Conservation (phyloP, 2,888 invertebrate genomes). For the Dione juno region DNA sequence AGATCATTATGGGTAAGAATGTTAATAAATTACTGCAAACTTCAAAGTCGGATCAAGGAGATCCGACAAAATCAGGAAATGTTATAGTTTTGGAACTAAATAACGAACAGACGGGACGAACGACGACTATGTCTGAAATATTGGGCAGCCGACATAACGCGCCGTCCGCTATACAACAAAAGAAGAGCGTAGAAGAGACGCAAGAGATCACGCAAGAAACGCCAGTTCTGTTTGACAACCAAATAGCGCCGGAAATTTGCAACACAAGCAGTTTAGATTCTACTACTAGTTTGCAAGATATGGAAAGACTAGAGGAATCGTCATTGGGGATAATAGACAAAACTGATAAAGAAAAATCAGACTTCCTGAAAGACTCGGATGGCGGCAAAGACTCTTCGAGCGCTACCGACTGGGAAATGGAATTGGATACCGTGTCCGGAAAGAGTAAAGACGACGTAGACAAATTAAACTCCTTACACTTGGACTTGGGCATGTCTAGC, state of each 20-base stretch:
- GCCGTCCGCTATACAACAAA: conserved; percentile 55
- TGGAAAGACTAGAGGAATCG: conserved; percentile 62
- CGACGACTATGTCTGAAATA: conserved; percentile 79
- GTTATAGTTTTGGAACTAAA: conserved; percentile 79
- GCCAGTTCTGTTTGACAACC: conserved; percentile 78
- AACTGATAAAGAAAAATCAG: conserved; percentile 60
- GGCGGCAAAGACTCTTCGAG: conserved; percentile 70
- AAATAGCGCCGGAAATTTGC: conserved; percentile 69
- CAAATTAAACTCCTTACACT: conserved; percentile 74
- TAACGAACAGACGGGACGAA: conserved; percentile 74
- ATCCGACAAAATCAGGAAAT: conserved; percentile 71
- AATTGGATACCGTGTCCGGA: conserved; percentile 80
- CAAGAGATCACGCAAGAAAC: conserved; percentile 82
- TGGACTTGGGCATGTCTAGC: conserved; percentile 80
- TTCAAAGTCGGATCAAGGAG: conserved; percentile 67
- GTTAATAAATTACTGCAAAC: conserved; percentile 76
- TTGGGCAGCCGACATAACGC: conserved; percentile 64
- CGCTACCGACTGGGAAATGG: conserved; percentile 85
- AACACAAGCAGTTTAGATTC: conserved; percentile 76
- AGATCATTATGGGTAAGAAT: conserved; percentile 81
- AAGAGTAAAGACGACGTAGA: conserved; percentile 75
- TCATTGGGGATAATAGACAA: conserved; percentile 61
- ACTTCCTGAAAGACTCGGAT: conserved; percentile 63
- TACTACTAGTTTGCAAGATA: conserved; percentile 67
- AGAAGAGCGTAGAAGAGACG: conserved; percentile 50